phyloP scores from a whole-genome alignment of 2,113 vertebrate genomes.

The Danionella cerebrum region DNA sequence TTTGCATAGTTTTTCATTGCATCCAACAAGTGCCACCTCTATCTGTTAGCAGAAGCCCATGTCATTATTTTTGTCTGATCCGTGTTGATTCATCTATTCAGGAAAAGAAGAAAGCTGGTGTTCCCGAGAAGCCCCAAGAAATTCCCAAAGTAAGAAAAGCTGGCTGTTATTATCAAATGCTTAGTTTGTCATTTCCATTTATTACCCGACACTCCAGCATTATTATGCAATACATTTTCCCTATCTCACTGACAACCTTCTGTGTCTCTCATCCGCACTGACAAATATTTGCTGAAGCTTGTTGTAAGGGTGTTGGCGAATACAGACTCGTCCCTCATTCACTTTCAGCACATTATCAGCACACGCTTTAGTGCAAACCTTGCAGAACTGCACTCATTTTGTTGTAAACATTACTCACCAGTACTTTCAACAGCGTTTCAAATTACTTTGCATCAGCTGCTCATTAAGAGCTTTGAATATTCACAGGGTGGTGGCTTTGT shows the following conservation, averaged over 20 bases:
- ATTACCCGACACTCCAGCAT: no score
- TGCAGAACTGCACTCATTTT: neutral
- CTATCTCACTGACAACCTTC: neutral
- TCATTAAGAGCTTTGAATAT: neutral
- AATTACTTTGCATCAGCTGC: neutral
- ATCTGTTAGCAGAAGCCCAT: neutral
- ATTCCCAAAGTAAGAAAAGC: conserved; percentile 26
- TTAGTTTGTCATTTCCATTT: no score
- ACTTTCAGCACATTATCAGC: neutral
- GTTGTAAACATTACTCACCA: neutral
- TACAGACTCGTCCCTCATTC: neutral
- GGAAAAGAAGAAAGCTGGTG: conserved; percentile 33
- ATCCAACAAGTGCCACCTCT: no score
- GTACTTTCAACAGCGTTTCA: neutral
- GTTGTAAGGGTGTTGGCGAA: conserved; percentile 40
- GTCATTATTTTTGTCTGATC: neutral
- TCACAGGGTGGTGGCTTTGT: neutral
- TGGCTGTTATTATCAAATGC: no score
- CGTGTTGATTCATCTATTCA: neutral
- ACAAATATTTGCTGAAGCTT: neutral
- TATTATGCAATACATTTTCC: neutral
- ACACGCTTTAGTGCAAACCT: neutral
- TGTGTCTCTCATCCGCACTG: neutral
- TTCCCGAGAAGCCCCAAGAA: conserved; percentile 32
- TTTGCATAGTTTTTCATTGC: no score